Percentiles rank a stretch among this genome's conserved stretches.
These are phyloP conservation scores for Abramis brama DNA, from an alignment of 2,113 vertebrate species.

Conservation along the genomic window DNA sequence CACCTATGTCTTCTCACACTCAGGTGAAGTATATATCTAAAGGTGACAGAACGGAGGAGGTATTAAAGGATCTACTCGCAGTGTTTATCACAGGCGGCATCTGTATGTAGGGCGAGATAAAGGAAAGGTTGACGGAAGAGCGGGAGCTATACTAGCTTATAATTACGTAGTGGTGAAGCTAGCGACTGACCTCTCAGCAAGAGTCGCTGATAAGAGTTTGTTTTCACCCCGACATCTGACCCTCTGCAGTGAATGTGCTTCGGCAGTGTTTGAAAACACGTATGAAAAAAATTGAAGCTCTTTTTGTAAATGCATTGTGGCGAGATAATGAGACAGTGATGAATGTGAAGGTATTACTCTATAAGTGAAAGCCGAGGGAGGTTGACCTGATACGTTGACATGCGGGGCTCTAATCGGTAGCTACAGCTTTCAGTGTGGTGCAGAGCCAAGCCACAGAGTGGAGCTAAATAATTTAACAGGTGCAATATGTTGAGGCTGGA, in stretches of 20 bases:
- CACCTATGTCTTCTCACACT: constrained; percentile 12
- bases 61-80: constrained; percentile 7
- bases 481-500: constrained; percentile 79
- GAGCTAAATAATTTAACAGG: constrained; percentile 88
- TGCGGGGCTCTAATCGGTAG: constrained; percentile 81
- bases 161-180: constrained; percentile 13
- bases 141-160: not conserved
- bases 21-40: constrained; percentile 20
- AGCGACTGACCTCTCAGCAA: constrained; percentile 28
- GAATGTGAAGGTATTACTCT: constrained; percentile 60
- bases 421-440: constrained; percentile 83
- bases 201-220: constrained; percentile 48
- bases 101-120: constrained; percentile 15
- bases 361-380: constrained; percentile 62
- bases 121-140: not conserved
- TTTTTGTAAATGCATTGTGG: not conserved
- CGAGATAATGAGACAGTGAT: not conserved
- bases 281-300: not conserved
- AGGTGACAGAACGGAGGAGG: constrained; percentile 27
- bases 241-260: not conserved
- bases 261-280: not conserved
- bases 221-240: constrained; percentile 42
- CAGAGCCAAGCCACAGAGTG: constrained; percentile 76
- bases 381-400: constrained; percentile 69
- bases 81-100: constrained; percentile 27